Conservation (phyloP, 2,888 invertebrate genomes). For the Brenthis ino region DNA sequence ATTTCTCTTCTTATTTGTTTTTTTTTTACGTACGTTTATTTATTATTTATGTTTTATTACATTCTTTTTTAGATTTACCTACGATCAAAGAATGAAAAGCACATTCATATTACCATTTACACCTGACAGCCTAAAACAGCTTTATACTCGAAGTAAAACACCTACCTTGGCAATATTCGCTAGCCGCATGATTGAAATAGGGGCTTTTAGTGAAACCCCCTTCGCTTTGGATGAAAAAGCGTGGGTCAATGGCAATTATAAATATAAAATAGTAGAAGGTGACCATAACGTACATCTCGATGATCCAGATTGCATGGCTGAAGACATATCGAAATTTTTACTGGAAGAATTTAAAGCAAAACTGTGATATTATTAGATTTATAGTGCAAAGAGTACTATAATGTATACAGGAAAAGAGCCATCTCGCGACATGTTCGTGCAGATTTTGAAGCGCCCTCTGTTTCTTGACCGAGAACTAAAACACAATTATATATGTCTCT, state of each 20-base stretch:
- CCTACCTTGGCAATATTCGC: slow-evolving; percentile 60
- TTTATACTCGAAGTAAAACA: slow-evolving; percentile 51
- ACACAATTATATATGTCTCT: no score
- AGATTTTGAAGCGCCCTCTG: no score
- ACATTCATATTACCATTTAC: slow-evolving; percentile 54
- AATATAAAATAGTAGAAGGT: slow-evolving; percentile 68
- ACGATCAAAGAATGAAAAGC: slow-evolving; percentile 66
- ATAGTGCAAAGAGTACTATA: slow-evolving; percentile 19
- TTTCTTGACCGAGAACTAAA: no score
- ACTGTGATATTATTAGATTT: no score
- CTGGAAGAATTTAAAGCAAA: slow-evolving; percentile 42
- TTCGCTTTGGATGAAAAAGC: slow-evolving; percentile 53
- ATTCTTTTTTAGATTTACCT: slow-evolving; percentile 45
- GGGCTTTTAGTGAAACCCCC: slow-evolving; percentile 47
- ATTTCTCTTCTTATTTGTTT: neutral
- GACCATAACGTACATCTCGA: slow-evolving; percentile 84
- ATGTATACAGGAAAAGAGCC: no score
- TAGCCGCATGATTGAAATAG: slow-evolving; percentile 43
- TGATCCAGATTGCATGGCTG: slow-evolving; percentile 76
- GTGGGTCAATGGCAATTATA: slow-evolving; percentile 61
- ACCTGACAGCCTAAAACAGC: slow-evolving; percentile 45
- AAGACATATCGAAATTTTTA: slow-evolving; percentile 59
- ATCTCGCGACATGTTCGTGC: no score
- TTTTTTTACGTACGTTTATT: neutral
- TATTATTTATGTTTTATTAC: neutral